Percentiles rank a stretch among this genome's conserved stretches.
Conservation (phyloP, 2,797 vertebrate species). For the Coranthus polyacanthus region DNA sequence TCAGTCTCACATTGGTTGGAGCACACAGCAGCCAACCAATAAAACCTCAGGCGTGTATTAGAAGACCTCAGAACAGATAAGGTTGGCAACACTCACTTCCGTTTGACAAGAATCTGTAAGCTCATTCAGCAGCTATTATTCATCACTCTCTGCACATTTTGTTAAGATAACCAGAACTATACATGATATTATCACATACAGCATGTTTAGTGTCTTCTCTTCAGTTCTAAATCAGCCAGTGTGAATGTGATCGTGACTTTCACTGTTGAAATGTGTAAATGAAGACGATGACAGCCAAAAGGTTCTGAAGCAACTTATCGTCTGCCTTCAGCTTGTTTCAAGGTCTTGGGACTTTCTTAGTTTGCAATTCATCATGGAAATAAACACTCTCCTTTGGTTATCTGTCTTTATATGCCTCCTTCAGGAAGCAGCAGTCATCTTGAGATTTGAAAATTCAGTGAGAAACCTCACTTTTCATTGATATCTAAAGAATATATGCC, state of each 20-base stretch:
- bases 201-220: neutral
- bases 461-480: conserved; percentile 1
- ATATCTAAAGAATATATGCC: neutral
- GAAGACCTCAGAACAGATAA: conserved; percentile 41
- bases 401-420: neutral
- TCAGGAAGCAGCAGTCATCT: conserved; percentile 1
- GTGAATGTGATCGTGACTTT: conserved; percentile 4
- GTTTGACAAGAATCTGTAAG: conserved; percentile 29
- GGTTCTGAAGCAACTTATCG: conserved; percentile 19
- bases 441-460: neutral
- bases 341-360: conserved; percentile 4
- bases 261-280: conserved; percentile 10
- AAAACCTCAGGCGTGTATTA: conserved; percentile 32
- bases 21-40: conserved; percentile 30
- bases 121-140: conserved; percentile 30
- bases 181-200: neutral
- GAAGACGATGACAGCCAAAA: conserved; percentile 17
- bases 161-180: conserved; percentile 35
- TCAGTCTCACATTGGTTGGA: conserved; percentile 35
- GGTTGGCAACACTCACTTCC: conserved; percentile 24
- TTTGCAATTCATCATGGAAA: conserved; percentile 34
- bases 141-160: conserved; percentile 17
- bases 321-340: conserved; percentile 30
- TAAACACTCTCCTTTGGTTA: neutral
- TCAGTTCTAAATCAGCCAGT: conserved; percentile 1